phyloP scores from a whole-genome alignment of 1,140 invertebrate species.

The Adoxophyes honmai region DNA sequence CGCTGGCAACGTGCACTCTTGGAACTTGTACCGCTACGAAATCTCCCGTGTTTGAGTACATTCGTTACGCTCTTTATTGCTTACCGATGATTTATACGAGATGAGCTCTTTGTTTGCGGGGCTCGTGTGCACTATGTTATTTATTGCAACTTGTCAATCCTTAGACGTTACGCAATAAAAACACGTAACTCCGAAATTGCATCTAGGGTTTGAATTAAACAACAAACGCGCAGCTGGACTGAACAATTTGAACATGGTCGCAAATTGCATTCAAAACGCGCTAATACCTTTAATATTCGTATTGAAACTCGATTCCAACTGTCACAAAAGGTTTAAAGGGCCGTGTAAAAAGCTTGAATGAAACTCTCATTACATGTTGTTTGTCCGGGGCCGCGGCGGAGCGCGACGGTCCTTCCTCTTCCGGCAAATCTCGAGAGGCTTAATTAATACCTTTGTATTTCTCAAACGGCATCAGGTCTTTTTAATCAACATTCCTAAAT shows the following conservation, averaged over 20 bases:
- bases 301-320: slow-evolving; percentile 28
- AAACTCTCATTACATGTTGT: slow-evolving; percentile 48
- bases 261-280: not conserved
- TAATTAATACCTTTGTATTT: slow-evolving; percentile 9
- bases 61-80: slow-evolving; percentile 1
- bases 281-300: slow-evolving; percentile 28
- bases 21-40: slow-evolving; percentile 23
- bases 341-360: slow-evolving; percentile 47
- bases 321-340: slow-evolving; percentile 48
- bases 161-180: not conserved
- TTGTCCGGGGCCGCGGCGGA: slow-evolving; percentile 33
- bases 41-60: not conserved
- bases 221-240: too few relatives aligned
- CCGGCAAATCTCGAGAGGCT: slow-evolving; percentile 23
- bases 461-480: not conserved
- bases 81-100: slow-evolving; percentile 5
- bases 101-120: not conserved
- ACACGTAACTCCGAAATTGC: too few relatives aligned
- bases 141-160: slow-evolving; percentile 4
- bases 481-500: slow-evolving; percentile 9
- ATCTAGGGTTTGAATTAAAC: too few relatives aligned
- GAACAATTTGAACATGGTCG: not conserved
- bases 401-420: slow-evolving; percentile 46
- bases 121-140: not conserved
- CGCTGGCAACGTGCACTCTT: slow-evolving; percentile 32